phyloP scores from a whole-genome alignment of 2,797 vertebrate species.

The Acanthurus tractus region DNA sequence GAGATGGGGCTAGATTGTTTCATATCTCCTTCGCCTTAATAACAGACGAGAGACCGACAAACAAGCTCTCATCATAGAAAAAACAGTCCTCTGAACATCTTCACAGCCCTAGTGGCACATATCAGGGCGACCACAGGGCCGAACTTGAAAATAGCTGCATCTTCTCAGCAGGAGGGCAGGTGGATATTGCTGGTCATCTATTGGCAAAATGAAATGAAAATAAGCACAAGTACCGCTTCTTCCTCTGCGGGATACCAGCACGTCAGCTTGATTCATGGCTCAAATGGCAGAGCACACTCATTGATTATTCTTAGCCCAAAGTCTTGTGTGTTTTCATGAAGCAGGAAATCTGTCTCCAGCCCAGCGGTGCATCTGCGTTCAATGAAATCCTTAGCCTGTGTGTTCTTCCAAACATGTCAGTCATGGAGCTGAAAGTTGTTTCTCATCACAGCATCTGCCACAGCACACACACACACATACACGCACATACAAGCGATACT shows the following conservation, averaged over 20 bases:
- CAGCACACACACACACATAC: slow-evolving; percentile 7
- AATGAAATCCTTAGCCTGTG: slow-evolving; percentile 44
- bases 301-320: slow-evolving; percentile 60
- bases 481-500: not conserved
- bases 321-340: slow-evolving; percentile 52
- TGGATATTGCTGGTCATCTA: slow-evolving; percentile 22
- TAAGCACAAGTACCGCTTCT: slow-evolving; percentile 6
- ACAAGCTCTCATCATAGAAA: not conserved
- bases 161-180: slow-evolving; percentile 10
- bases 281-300: slow-evolving; percentile 48
- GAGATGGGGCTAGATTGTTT: not conserved
- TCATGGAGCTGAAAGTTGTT: slow-evolving; percentile 54
- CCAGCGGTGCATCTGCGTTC: slow-evolving; percentile 37
- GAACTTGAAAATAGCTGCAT: slow-evolving; percentile 15
- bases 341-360: slow-evolving; percentile 57
- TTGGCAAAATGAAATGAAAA: slow-evolving; percentile 28
- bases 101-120: not conserved
- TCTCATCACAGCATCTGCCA: slow-evolving; percentile 24
- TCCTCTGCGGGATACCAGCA: slow-evolving; percentile 34
- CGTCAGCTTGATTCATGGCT: slow-evolving; percentile 39
- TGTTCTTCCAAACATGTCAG: slow-evolving; percentile 55
- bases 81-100: not conserved
- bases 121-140: not conserved
- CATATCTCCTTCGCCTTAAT: not conserved
- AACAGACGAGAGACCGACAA: not conserved